Evolutionary conservation across 2,113 vertebrate species (phyloP), one percentile per base, ranked within the genome.

Genomic region (Solea senegalensis): DNA sequence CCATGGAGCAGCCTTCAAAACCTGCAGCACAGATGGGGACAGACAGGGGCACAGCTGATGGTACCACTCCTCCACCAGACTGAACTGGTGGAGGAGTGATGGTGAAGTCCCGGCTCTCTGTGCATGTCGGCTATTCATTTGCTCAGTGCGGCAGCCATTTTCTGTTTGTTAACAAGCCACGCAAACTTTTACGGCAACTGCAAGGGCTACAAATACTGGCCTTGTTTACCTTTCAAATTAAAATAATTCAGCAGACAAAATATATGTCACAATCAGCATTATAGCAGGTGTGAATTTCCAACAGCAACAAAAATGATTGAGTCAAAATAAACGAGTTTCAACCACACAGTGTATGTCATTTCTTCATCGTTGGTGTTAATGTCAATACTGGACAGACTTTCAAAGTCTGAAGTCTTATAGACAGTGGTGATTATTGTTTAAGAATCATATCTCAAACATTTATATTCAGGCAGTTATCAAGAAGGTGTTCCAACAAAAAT

Each of bases 1-100:
- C 98, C 98, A 99, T 96, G 79, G 97, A 98, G 83, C 96, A 99
- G 81, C 97, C 97, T 93, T 99, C 97, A 81, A 99, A 99, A 59
- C 98, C 98, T 99, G 94, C 79, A 74, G 68, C 72, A 92, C 46
- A 86, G 46, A 72, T 5, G 76, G 34, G 59, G 54, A 60, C 44
- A 69, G 83, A 92, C 87, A 69, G 39, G 92, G 51, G 89, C 16
- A 85, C 82, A 81, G 14, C 65, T n/a, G 27, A 49, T 82, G 39
- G 77, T 64, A 76, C 65, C 64, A 52, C 58, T 41, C 70, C 50
- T 70, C 76, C 59, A 59, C 63, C 66, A 62, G 13, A 57, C 7
- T 14, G 7, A 28, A 9, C 5, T 34, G 34, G 28, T 40, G 11
- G 43, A 46, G 69, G n/a, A 49, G 58, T 13, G 45, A 48, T 0